Conservation (phyloP, 2,888 invertebrate species). For the Tiliacea aurago region DNA sequence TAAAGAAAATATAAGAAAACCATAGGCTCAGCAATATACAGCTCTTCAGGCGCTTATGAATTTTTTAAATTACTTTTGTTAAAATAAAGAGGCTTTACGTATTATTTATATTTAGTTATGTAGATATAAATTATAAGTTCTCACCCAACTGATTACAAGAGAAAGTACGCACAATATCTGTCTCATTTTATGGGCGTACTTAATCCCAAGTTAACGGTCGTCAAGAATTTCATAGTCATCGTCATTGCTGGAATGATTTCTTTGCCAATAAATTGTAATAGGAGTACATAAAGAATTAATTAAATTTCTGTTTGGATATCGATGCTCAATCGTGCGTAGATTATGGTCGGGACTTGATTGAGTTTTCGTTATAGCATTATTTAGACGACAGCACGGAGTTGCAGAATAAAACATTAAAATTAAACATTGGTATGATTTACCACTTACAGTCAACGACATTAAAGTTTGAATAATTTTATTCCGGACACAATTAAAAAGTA, state of each 20-base stretch:
- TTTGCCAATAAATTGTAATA: slow-evolving; percentile 73
- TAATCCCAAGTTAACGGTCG: slow-evolving; percentile 67
- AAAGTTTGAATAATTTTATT: slow-evolving; percentile 36
- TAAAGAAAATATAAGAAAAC: too few relatives aligned
- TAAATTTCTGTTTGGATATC: slow-evolving; percentile 73
- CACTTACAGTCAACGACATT: slow-evolving; percentile 3
- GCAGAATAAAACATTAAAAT: slow-evolving; percentile 7
- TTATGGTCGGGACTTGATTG: slow-evolving; percentile 64
- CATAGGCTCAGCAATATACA: too few relatives aligned
- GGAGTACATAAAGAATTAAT: slow-evolving; percentile 73
- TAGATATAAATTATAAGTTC: slow-evolving; percentile 51
- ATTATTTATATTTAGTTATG: neutral
- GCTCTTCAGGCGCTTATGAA: neutral
- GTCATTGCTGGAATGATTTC: slow-evolving; percentile 70
- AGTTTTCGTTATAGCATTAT: slow-evolving; percentile 35
- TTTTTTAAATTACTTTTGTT: neutral
- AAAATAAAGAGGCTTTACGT: neutral
- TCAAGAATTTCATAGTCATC: slow-evolving; percentile 73
- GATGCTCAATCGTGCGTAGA: slow-evolving; percentile 71
- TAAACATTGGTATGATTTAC: slow-evolving; percentile 24
- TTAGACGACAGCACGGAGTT: slow-evolving; percentile 20
- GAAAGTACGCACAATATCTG: slow-evolving; percentile 73
- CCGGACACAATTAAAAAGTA: slow-evolving; percentile 15
- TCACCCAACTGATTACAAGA: slow-evolving; percentile 76
- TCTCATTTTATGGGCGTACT: slow-evolving; percentile 82